Conservation (phyloP, 2,113 vertebrate species). For the Ctenomys sociabilis region DNA sequence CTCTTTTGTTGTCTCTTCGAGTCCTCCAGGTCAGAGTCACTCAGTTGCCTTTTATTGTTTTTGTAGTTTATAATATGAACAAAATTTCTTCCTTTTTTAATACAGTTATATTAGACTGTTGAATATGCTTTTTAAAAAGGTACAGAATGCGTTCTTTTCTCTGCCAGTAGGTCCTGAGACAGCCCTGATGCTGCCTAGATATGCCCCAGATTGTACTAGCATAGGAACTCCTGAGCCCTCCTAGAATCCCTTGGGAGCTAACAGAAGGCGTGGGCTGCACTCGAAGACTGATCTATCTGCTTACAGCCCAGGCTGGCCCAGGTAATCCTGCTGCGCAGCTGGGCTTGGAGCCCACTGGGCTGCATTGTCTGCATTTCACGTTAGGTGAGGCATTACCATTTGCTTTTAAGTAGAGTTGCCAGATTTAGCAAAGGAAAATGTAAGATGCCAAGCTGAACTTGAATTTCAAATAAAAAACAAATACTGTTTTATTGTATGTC, state of each 20-base stretch:
- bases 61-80: not conserved
- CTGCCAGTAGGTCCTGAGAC: not conserved
- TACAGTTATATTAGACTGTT: constrained; percentile 26
- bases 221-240: not conserved
- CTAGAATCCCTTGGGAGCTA: not conserved
- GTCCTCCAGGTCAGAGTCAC: not conserved
- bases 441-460: not conserved
- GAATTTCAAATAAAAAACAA: not conserved
- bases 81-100: not conserved
- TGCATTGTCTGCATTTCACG: not conserved
- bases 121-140: not conserved
- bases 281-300: constrained; percentile 5
- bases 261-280: not conserved
- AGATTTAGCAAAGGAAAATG: constrained; percentile 48
- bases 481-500: not conserved
- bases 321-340: not conserved
- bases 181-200: not conserved
- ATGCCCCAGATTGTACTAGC: not conserved
- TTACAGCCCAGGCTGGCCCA: not conserved
- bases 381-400: not conserved
- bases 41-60: not conserved
- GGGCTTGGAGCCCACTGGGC: not conserved
- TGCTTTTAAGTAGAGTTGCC: not conserved
- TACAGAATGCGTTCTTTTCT: not conserved
- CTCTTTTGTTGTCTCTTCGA: not conserved